Conservation (phyloP, 2,113 vertebrate genomes). For the Heliornis fulica region DNA sequence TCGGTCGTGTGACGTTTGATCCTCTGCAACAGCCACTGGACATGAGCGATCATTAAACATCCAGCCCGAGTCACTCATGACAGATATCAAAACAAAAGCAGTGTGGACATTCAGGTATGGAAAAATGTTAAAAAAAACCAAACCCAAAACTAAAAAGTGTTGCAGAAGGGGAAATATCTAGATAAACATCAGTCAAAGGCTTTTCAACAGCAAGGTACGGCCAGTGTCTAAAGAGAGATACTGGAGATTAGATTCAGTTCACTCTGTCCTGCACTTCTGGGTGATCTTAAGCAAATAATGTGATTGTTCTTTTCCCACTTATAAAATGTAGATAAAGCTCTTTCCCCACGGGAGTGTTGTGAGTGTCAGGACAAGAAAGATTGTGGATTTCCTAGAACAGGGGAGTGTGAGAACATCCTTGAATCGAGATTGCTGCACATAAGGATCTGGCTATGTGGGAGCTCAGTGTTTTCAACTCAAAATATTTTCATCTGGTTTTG, state of each 20-base stretch:
- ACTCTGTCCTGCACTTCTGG: neutral
- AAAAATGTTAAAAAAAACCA: neutral
- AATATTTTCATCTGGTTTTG: neutral
- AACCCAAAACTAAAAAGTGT: neutral
- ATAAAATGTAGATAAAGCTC: neutral
- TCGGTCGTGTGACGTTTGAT: neutral
- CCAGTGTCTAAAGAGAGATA: neutral
- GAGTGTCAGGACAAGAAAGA: neutral
- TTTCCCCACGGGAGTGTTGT: neutral
- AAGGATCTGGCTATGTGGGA: neutral
- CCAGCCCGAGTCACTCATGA: neutral
- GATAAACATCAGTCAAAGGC: neutral
- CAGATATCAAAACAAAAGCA: neutral
- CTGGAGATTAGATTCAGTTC: neutral
- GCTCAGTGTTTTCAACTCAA: neutral
- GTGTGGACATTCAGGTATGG: neutral
- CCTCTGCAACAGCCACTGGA: neutral
- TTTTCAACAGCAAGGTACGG: neutral
- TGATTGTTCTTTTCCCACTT: neutral
- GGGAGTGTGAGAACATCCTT: neutral
- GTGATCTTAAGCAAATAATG: neutral
- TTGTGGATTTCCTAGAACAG: neutral
- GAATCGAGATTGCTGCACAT: fast-evolving
- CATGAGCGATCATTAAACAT: neutral
- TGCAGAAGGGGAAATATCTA: neutral